Evolutionary conservation across 2,113 vertebrate species (phyloP), one percentile per base, ranked within the genome.

Genomic region (Myotis davidii): DNA sequence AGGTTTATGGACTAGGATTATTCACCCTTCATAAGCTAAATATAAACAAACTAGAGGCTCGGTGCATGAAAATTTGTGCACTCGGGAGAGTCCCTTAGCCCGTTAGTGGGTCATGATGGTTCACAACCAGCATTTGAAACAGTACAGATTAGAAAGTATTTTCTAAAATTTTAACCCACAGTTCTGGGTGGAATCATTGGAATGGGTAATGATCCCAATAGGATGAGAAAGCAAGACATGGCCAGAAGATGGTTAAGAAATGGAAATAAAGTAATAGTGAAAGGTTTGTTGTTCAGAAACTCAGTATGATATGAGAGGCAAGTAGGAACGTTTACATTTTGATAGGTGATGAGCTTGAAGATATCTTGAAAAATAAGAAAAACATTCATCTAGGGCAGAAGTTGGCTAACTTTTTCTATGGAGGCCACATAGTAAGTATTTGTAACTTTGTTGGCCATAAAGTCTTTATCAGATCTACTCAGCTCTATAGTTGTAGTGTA

Each of bases 141-240:
- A 64, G 61, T 83, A n/a, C 23, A 89, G 70, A 48, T 70, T 25
- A 37, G 50, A 95, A 95, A 74, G 54, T 91, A 85, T 42, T 76
- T 20, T 72, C 81, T 87, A 87, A 91, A 42, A 70, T 23, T 27
- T 52, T 74, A 72, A 77, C 37, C 23, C 52, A 32, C 16, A 70
- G 7, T 83, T 85, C 74, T 92, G 5, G 3, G 25, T 65, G 32
- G 88, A 54, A 91, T 70, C 64, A 48, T 21, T 56, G 69, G 12
- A 52, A 64, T 76, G 11, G 39, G 18, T 65, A 61, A 61, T 88
- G 61, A 74, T 86, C 56, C 54, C 78, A 21, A 52, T 77, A 91
- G 56, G 50, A 81, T 37, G 32, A 61, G 32, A 95, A 92, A 54
- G 20, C 72, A 52, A 95, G 76, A 54, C 39, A 54, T 69, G 86